phyloP scores from a whole-genome alignment of 2,888 invertebrate genomes.

The Timema cristinae region DNA sequence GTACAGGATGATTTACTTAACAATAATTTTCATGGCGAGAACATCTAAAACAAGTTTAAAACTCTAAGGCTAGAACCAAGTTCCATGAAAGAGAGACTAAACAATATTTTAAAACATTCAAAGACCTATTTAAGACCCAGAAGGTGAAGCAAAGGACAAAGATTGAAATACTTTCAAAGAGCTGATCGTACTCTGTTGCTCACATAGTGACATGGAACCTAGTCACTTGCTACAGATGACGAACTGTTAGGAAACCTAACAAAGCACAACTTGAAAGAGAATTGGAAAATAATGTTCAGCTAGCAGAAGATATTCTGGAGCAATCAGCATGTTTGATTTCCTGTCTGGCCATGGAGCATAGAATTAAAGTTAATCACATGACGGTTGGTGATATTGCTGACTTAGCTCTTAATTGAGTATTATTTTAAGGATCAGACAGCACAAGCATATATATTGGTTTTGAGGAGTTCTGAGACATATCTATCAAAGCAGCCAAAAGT shows the following conservation, averaged over 20 bases:
- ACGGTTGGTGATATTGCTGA: neutral
- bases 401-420: neutral
- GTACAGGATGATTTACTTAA: neutral
- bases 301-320: neutral
- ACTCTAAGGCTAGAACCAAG: neutral
- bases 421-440: neutral
- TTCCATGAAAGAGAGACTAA: neutral
- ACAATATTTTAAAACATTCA: neutral
- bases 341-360: neutral
- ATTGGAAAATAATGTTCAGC: neutral
- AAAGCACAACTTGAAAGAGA: slow-evolving; percentile 3
- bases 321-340: neutral
- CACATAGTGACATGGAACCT: neutral
- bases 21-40: neutral
- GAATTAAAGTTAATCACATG: neutral
- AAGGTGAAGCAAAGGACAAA: neutral
- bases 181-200: neutral
- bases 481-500: neutral
- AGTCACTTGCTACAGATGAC: neutral
- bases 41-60: neutral
- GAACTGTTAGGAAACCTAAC: neutral
- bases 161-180: neutral
- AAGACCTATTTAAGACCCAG: neutral
- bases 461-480: neutral
- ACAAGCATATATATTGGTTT: neutral